Percentiles rank a stretch among this genome's conserved stretches.
These are phyloP conservation scores for Tauraco hartlaubi DNA, from an alignment of 2,797 vertebrate species.

Conservation along the genomic window DNA sequence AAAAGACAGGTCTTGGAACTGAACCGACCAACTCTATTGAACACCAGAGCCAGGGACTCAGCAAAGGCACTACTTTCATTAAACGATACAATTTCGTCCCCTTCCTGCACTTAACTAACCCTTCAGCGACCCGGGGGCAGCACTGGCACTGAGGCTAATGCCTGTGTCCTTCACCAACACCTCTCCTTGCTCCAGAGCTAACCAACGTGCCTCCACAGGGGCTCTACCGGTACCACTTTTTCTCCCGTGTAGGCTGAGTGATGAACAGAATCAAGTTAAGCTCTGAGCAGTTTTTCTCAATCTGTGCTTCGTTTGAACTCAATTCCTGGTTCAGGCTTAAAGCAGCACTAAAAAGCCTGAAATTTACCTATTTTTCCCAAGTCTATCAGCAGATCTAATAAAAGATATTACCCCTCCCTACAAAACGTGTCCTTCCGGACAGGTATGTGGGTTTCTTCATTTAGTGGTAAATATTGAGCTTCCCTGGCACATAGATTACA, in stretches of 20 bases:
- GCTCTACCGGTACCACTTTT: not conserved
- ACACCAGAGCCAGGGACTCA: not conserved
- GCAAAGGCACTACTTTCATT: not conserved
- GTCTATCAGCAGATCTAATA: not conserved
- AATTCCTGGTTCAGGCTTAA: not conserved
- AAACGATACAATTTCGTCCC: not conserved
- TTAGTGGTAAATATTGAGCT: not conserved
- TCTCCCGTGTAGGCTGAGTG: not conserved
- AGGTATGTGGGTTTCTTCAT: not conserved
- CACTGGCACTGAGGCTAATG: not conserved
- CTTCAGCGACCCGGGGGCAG: not conserved
- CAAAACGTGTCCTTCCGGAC: not conserved
- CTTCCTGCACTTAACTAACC: not conserved
- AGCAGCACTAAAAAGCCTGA: not conserved
- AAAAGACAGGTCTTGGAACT: not conserved
- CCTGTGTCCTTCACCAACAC: not conserved
- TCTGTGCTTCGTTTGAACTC: not conserved
- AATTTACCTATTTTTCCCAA: not conserved
- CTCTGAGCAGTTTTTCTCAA: not conserved
- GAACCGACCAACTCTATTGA: not conserved
- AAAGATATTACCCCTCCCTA: not conserved
- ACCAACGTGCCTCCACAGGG: not conserved
- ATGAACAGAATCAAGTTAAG: not conserved
- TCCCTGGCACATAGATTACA: not conserved
- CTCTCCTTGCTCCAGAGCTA: not conserved